These are phyloP conservation scores for Drosophila meridiana DNA, from an alignment of 2,888 invertebrate species.

Conservation along the genomic window DNA sequence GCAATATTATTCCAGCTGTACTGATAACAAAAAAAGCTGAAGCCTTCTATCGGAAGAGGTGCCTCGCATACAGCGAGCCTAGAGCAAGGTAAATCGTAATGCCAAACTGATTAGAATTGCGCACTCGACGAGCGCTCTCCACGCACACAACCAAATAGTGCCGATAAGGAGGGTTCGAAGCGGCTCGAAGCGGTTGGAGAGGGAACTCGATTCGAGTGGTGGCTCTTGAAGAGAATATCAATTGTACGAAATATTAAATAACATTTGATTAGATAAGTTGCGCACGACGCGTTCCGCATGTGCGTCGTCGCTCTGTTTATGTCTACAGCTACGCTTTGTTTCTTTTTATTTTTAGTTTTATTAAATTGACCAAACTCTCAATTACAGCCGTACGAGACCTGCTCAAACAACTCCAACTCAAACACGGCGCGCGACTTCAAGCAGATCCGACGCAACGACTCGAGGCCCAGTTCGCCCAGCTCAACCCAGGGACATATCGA, in stretches of 20 bases:
- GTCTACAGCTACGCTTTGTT: not conserved
- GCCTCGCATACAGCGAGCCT: conserved; percentile 15
- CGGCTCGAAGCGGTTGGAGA: conserved; percentile 39
- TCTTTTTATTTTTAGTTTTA: conserved; percentile 3
- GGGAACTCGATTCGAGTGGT: conserved; percentile 47
- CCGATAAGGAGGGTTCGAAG: conserved; percentile 39
- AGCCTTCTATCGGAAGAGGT: conserved; percentile 10
- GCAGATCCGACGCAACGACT: conserved; percentile 85
- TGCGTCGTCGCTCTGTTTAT: conserved; percentile 5
- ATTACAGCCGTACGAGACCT: conserved; percentile 88
- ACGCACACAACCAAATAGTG: not conserved
- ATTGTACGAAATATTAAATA: conserved; percentile 67
- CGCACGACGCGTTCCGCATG: not conserved
- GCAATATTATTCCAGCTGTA: conserved; percentile 12
- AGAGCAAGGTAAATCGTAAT: conserved; percentile 23
- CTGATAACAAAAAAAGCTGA: conserved; percentile 21
- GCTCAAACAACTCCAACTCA: conserved; percentile 78
- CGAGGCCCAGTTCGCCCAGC: conserved; percentile 85
- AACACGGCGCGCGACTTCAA: conserved; percentile 85
- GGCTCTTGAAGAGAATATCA: conserved; percentile 64
- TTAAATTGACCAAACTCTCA: not conserved
- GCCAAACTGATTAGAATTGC: conserved; percentile 35
- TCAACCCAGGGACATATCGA: conserved; percentile 83
- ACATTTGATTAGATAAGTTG: conserved; percentile 67
- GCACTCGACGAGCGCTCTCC: not conserved